Evolutionary conservation across 1,140 invertebrate genomes (phyloP), one percentile per base, ranked within the genome.

Genomic region (Solen grandis): DNA sequence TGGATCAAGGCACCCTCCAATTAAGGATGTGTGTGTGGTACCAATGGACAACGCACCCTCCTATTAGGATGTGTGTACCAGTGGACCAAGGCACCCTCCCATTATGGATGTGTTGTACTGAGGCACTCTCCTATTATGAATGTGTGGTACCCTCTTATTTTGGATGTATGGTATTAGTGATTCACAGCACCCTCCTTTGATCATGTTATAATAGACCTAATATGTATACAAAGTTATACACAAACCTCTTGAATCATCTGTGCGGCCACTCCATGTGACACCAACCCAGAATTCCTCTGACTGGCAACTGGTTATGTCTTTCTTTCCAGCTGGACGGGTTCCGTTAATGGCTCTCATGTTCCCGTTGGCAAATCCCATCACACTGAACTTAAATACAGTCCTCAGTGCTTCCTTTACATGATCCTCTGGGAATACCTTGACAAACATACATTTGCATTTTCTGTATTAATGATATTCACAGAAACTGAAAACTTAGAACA

Each of bases 281-380:
- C 97, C 97, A 1, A 95, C 95, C 97, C 97, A 99, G 84, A 97
- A 95, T 93, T 99, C 97, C 92, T 97, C 96, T 86, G 97, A 96
- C 93, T 98, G 97, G 77, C 97, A 92, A 46, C 95, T 95, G 46
- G 94, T 94, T 14, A 92, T 92, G 91, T 98, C 97, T 38, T 96
- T 93, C 36, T 92, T 93, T 0, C 96, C 96, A 78, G 95, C 93
- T 0, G 95, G 94, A 72, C 95, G 92, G 92, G 95, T 97, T 22
- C 97, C 97, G 93, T 99, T 98, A 0, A 97, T 96, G 1, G 97
- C 97, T 0, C 97, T 97, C 93, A 97, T 95, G 25, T 93, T 94
- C 5, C 97, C 97, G 82, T 95, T 94, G 69, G 94, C 94, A 91
- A 97, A 97, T 57, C 94, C 94, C 89, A 95, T 92, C 0, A 98